Conservation (phyloP, 2,113 vertebrate genomes). For the Podiceps cristatus region DNA sequence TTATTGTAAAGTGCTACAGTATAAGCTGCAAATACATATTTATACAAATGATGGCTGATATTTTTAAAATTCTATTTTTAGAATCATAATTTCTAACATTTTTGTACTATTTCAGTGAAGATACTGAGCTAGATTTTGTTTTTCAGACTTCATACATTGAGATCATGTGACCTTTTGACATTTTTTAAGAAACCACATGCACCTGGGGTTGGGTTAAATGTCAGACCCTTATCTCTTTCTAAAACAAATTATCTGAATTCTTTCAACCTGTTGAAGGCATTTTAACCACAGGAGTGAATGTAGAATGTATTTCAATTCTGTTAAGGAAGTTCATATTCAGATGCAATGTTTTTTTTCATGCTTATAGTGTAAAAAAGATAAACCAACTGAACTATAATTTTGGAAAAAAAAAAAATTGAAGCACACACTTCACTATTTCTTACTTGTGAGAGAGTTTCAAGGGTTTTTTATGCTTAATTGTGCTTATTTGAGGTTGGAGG, state of each 20-base stretch:
- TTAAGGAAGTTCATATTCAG: conserved; percentile 74
- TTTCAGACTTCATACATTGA: conserved; percentile 79
- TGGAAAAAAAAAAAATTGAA: not conserved
- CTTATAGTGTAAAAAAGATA: conserved; percentile 42
- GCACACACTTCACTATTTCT: not conserved
- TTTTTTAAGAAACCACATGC: conserved; percentile 91
- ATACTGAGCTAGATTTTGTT: conserved; percentile 71
- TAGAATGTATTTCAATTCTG: conserved; percentile 67
- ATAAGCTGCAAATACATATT: not conserved
- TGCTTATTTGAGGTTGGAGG: not conserved
- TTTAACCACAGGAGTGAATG: conserved; percentile 77
- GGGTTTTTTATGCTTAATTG: not conserved
- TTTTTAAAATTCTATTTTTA: not conserved
- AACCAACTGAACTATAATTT: conserved; percentile 36
- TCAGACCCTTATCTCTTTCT: conserved; percentile 82
- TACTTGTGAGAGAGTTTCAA: not conserved
- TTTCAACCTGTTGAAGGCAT: conserved; percentile 75
- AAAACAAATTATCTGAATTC: conserved; percentile 77
- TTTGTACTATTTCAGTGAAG: conserved; percentile 57
- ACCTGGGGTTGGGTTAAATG: conserved; percentile 92
- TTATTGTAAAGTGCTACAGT: not conserved
- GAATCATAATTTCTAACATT: conserved; percentile 25
- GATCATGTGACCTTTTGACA: conserved; percentile 85
- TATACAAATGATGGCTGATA: not conserved
- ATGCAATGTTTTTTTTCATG: conserved; percentile 67